Percentiles rank a stretch among this genome's conserved stretches.
These are phyloP conservation scores for Tipula confusa DNA, from an alignment of 2,888 invertebrate genomes.

Conservation along the genomic window DNA sequence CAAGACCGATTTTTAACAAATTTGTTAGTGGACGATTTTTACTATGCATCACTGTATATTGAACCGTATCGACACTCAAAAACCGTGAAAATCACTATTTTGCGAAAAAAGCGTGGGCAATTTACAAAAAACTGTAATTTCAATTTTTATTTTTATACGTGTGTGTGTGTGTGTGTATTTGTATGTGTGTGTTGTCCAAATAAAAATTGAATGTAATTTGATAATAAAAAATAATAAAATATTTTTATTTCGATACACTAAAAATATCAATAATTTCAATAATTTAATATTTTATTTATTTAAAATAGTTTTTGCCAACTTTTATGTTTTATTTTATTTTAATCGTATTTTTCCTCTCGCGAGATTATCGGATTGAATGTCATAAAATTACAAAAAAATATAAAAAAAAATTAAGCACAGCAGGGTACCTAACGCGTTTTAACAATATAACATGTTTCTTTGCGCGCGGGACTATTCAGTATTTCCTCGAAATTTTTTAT, in stretches of 20 bases:
- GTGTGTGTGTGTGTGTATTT: too few relatives aligned
- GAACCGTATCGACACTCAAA: neutral
- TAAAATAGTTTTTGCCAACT: neutral
- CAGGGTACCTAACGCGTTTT: neutral
- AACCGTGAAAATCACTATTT: neutral
- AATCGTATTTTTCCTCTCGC: too few relatives aligned
- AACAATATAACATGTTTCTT: slow-evolving; percentile 3
- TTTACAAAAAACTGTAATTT: neutral
- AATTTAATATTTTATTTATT: slow-evolving; percentile 12
- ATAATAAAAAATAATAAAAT: slow-evolving; percentile 21
- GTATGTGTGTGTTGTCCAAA: neutral
- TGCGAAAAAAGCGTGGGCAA: neutral
- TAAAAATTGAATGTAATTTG: neutral
- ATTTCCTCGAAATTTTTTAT: neutral
- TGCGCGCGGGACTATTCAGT: neutral
- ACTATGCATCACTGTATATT: too few relatives aligned
- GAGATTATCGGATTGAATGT: slow-evolving; percentile 25
- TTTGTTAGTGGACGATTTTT: too few relatives aligned
- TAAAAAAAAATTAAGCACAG: slow-evolving; percentile 14
- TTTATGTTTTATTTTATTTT: too few relatives aligned
- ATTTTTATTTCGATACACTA: neutral
- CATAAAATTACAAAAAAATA: too few relatives aligned
- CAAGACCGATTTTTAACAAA: too few relatives aligned
- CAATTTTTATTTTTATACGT: too few relatives aligned
- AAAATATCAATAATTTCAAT: neutral